phyloP scores from a whole-genome alignment of 2,797 vertebrate genomes.

The Ptychobarbus kaznakovi region DNA sequence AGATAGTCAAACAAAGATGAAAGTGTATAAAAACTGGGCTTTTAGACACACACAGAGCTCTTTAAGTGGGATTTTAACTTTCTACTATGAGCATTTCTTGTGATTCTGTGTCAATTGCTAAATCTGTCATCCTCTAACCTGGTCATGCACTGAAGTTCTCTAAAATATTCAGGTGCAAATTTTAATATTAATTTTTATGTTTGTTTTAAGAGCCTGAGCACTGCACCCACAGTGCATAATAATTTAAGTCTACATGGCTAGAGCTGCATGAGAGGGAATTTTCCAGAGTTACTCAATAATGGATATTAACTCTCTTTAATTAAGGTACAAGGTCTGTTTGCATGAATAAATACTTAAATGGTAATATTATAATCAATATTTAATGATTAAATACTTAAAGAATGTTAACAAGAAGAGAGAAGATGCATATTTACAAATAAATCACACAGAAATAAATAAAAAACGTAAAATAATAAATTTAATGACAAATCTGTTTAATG shows the following conservation, averaged over 20 bases:
- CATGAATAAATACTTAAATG: neutral
- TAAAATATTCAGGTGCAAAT: conserved; percentile 43
- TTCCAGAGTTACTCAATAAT: neutral
- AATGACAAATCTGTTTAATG: conserved; percentile 1
- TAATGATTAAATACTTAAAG: neutral
- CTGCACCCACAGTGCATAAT: neutral
- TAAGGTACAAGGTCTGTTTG: neutral
- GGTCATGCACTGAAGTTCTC: conserved; percentile 14
- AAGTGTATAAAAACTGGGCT: neutral
- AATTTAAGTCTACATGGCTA: conserved; percentile 11
- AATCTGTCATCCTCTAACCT: conserved; percentile 18
- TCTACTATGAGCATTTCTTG: neutral
- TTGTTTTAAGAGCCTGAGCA: conserved; percentile 40
- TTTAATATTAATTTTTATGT: conserved; percentile 46
- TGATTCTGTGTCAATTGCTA: conserved; percentile 4
- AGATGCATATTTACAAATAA: neutral
- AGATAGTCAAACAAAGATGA: neutral
- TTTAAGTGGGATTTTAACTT: neutral
- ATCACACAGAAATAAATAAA: neutral
- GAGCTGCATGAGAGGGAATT: neutral
- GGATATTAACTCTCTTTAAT: conserved; percentile 2
- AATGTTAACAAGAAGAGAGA: neutral
- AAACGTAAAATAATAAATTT: neutral
- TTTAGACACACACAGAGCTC: neutral
- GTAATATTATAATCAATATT: neutral